A percentile compares a stretch with the other conserved stretches of the same genome.
phyloP scores from a whole-genome alignment of 2,888 invertebrate genomes.

The Tenthredo notha region DNA sequence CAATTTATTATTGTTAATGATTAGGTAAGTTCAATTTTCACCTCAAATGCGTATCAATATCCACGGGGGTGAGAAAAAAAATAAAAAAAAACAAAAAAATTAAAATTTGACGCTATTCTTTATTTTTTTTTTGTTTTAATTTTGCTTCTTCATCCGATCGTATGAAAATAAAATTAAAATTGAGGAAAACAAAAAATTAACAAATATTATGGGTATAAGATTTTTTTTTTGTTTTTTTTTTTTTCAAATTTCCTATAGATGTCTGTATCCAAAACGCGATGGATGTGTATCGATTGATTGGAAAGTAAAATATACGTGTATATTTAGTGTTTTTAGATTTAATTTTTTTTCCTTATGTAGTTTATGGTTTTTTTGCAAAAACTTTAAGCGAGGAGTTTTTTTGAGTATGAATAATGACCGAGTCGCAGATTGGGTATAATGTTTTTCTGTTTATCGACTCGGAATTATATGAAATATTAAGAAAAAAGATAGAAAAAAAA shows the following conservation, averaged over 20 bases:
- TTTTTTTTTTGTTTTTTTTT: neutral
- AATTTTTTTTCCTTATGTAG: neutral
- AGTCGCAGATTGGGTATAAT: conserved; percentile 11
- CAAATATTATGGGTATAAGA: neutral
- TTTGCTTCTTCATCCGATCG: too few species aligned
- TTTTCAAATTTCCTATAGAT: conserved; percentile 8
- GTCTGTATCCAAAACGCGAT: conserved; percentile 7
- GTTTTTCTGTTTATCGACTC: conserved; percentile 25
- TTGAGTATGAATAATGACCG: neutral
- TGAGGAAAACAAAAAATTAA: neutral
- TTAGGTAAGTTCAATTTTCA: neutral
- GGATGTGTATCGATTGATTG: neutral
- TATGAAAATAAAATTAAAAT: neutral
- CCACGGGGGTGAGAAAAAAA: too few species aligned
- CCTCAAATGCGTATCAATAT: neutral
- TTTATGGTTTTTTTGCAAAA: neutral
- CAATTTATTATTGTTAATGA: neutral
- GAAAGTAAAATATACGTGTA: neutral
- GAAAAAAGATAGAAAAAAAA: neutral
- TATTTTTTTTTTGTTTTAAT: neutral
- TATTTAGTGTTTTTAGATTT: neutral
- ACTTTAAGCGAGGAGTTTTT: conserved; percentile 9
- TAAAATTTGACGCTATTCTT: neutral
- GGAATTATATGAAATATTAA: neutral
- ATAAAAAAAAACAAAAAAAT: too few species aligned